Evolutionary conservation across 2,888 invertebrate species (phyloP), one percentile per base, ranked within the genome.

Genomic region (Margaritifera margaritifera): DNA sequence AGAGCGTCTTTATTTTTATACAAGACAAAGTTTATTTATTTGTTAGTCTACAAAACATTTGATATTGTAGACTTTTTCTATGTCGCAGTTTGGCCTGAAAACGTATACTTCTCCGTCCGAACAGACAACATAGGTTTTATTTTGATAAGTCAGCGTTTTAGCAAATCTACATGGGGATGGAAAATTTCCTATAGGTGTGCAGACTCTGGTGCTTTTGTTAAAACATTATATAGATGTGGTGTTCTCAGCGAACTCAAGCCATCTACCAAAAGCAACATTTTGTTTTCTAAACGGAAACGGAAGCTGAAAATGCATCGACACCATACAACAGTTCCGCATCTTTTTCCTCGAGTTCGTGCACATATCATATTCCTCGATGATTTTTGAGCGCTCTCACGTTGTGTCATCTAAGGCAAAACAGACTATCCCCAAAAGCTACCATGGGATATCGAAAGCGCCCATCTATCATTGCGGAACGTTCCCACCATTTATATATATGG

Each of bases 361-460:
- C 62, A 42, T 79, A 70, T 53, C 79, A 75, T 55, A 67, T 78
- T 59, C 75, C 79, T 53, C 79, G 79, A 1, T 79, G 61, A 62
- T 73, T 74, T 6, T 65, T 69, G 31, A 78, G 63, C 3, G 78
- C 75, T 11, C 79, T 77, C 52, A 70, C 72, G 58, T 79, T 77
- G 65, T 79, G 78, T 5, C 80, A 79, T 11, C 80, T 79, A 0
- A 77, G n/a, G 31, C 62, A 62, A 56, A 65, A 78, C 18, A 75
- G 18, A 25, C 63, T 68, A 27, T 78, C 75, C n/a, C 64, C 71
- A 18, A 79, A 63, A 6, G 80, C 77, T 2, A 79, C 77, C 80
- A 80, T 80, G 27, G 71, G 60, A 63, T 81, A 80, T 54, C 78
- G 66, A 58, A 78, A 77, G 18, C 81, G 68, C 1, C 80, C 79